Conservation (phyloP, 2,797 vertebrate genomes). For the Pempheris klunzingeri region DNA sequence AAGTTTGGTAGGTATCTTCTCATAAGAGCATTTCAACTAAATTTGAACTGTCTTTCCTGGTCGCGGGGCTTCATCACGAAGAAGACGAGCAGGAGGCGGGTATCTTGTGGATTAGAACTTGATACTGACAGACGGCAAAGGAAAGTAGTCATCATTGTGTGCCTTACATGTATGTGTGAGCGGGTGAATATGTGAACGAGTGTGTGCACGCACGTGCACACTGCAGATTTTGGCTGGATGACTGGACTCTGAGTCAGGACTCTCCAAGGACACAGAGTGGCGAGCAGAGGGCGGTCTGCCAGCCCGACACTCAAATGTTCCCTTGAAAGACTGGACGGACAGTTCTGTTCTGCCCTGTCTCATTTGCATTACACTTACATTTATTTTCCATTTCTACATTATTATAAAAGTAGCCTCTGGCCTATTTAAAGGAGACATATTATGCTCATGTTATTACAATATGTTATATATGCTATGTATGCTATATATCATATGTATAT, state of each 20-base stretch:
- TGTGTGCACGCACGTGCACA: constrained; percentile 23
- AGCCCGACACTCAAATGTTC: constrained; percentile 58
- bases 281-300: constrained; percentile 56
- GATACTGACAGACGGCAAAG: constrained; percentile 62
- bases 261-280: constrained; percentile 81
- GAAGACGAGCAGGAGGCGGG: constrained; percentile 77
- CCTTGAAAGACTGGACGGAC: constrained; percentile 56
- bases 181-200: constrained; percentile 15
- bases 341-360: constrained; percentile 30
- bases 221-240: constrained; percentile 71
- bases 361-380: constrained; percentile 17
- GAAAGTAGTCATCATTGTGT: constrained; percentile 55
- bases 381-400: neutral
- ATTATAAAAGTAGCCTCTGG: constrained; percentile 19
- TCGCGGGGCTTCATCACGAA: constrained; percentile 64
- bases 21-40: constrained; percentile 37
- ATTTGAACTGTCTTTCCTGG: constrained; percentile 42
- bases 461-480: too few species aligned
- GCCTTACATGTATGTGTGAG: constrained; percentile 41
- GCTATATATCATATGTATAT: too few species aligned
- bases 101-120: constrained; percentile 77
- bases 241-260: constrained; percentile 80
- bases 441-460: neutral
- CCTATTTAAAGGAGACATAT: constrained; percentile 11
- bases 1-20: constrained; percentile 89